Conservation (phyloP, 2,797 vertebrate genomes). For the Lepidocolaptes lacrymiger region DNA sequence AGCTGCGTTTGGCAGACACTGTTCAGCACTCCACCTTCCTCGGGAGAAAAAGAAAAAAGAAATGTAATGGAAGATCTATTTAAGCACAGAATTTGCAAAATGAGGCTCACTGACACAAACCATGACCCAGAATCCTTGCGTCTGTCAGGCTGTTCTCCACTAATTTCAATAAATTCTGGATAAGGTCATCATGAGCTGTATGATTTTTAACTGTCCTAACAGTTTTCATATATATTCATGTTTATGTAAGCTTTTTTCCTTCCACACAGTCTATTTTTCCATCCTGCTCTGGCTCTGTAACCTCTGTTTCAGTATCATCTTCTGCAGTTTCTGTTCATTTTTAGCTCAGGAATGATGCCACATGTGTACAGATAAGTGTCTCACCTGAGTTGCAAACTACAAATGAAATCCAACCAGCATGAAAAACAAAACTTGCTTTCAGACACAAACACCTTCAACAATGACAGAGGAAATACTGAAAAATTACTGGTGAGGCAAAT, state of each 20-base stretch:
- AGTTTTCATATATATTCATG: not conserved
- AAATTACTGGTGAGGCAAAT: constrained; percentile 37
- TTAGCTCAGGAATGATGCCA: not conserved
- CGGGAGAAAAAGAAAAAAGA: not conserved
- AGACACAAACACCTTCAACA: not conserved
- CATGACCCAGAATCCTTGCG: not conserved
- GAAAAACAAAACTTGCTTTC: not conserved
- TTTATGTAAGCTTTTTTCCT: not conserved
- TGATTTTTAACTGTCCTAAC: not conserved
- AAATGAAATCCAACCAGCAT: not conserved
- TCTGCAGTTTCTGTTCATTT: not conserved
- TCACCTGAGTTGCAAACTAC: not conserved
- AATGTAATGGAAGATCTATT: not conserved
- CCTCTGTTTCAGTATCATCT: not conserved
- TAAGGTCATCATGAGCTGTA: not conserved
- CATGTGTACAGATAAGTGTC: not conserved
- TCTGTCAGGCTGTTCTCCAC: not conserved
- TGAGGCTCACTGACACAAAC: not conserved
- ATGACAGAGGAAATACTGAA: not conserved
- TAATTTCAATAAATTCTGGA: not conserved
- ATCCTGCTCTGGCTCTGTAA: not conserved
- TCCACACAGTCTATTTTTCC: not conserved
- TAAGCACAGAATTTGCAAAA: not conserved
- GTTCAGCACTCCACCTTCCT: not conserved
- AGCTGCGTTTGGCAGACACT: not conserved